Evolutionary conservation across 2,797 vertebrate species (phyloP).

Genomic region (Gallirallus australis): DNA sequence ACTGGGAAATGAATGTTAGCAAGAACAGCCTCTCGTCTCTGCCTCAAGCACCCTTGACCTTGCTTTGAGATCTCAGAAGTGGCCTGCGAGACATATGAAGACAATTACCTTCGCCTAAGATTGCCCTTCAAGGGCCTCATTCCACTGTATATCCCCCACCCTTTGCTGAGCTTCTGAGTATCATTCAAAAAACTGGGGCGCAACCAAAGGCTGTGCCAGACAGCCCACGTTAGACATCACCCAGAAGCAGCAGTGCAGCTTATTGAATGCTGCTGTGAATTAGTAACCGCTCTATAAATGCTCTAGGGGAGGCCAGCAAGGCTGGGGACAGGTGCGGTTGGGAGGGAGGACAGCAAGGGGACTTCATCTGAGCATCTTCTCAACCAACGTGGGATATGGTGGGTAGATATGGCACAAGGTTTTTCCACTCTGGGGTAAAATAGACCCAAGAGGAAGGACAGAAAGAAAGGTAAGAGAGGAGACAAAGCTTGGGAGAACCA

Average conservation of each 20-base stretch:
- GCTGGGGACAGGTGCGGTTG: not conserved
- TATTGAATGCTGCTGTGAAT: not conserved
- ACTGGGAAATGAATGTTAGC: constrained; percentile 5
- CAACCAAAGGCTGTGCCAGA: not conserved
- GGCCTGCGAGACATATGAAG: constrained; percentile 7
- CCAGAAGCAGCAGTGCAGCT: not conserved
- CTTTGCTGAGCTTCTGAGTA: not conserved
- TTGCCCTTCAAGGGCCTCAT: not conserved
- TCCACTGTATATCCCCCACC: not conserved
- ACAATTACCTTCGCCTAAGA: constrained; percentile 6
- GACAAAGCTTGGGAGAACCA: not conserved
- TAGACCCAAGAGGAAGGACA: not conserved
- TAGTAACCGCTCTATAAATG: not conserved
- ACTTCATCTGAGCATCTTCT: not conserved
- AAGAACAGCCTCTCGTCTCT: constrained; percentile 35
- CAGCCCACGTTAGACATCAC: fast-evolving
- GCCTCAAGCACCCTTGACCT: constrained; percentile 48
- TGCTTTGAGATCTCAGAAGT: constrained; percentile 27
- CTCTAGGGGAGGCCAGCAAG: not conserved
- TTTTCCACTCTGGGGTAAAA: not conserved
- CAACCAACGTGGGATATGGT: fast-evolving
- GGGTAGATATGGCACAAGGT: not conserved
- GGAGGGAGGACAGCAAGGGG: not conserved
- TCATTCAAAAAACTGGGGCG: not conserved
- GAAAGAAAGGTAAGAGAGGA: not conserved